These are phyloP conservation scores for Oostethus manadensis DNA, from an alignment of 2,113 vertebrate species.

Conservation along the genomic window DNA sequence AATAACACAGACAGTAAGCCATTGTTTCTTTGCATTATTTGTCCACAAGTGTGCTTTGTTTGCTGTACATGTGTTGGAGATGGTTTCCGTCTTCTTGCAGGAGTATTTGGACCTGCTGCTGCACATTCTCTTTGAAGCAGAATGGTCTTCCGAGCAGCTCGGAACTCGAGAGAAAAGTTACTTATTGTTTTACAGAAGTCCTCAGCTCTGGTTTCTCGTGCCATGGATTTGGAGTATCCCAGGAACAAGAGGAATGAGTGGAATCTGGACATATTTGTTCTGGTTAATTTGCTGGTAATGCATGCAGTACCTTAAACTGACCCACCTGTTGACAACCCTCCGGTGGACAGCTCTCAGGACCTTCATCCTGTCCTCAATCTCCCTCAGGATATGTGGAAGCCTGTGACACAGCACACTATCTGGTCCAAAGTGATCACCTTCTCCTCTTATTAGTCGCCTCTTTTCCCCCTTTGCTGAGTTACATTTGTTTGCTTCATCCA, in stretches of 20 bases:
- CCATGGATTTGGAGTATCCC: constrained; percentile 67
- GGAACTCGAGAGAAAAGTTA: constrained; percentile 75
- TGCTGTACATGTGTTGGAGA: constrained; percentile 25
- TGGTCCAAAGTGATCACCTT: not conserved
- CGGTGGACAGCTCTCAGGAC: constrained; percentile 72
- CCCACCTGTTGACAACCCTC: constrained; percentile 68
- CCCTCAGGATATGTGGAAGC: constrained; percentile 65
- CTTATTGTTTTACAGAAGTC: constrained; percentile 74
- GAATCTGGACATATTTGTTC: constrained; percentile 53
- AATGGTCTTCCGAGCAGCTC: constrained; percentile 51
- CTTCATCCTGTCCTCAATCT: constrained; percentile 67
- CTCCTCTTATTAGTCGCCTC: constrained; percentile 14
- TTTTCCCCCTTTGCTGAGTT: constrained; percentile 39
- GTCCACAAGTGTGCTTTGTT: not conserved
- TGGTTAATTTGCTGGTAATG: not conserved
- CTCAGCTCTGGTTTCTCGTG: constrained; percentile 59
- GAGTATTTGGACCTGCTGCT: constrained; percentile 6
- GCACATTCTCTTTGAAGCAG: constrained; percentile 59
- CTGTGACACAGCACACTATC: constrained; percentile 42
- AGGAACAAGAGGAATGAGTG: constrained; percentile 76
- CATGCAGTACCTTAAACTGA: not conserved
- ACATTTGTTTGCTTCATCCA: constrained; percentile 55
- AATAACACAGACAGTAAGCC: not conserved
- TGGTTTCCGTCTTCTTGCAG: constrained; percentile 25
- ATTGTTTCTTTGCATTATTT: not conserved